phyloP scores from a whole-genome alignment of 2,113 vertebrate species.

The Hoplias malabaricus region DNA sequence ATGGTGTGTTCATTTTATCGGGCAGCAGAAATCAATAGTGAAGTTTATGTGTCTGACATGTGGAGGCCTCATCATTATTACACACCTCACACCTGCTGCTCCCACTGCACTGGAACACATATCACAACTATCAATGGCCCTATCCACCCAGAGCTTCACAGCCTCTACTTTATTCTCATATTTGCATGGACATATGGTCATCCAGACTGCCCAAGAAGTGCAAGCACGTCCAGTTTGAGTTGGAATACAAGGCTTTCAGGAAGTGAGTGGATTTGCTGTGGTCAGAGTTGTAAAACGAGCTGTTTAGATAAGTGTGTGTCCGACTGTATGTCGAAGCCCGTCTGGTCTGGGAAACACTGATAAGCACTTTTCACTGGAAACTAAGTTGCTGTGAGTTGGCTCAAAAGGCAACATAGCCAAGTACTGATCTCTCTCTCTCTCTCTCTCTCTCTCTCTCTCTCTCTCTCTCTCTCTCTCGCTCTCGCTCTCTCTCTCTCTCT shows the following conservation, averaged over 20 bases:
- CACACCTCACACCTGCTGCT: slow-evolving; percentile 55
- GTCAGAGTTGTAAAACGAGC: slow-evolving; percentile 9
- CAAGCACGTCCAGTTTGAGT: slow-evolving; percentile 48
- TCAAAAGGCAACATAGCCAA: not conserved
- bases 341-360: slow-evolving; percentile 10
- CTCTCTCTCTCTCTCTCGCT: not conserved
- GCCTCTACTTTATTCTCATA: not conserved
- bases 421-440: not conserved
- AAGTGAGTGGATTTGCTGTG: slow-evolving; percentile 14
- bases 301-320: slow-evolving; percentile 23
- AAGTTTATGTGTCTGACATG: slow-evolving; percentile 71
- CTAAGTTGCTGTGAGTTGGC: not conserved
- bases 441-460: not conserved
- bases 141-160: not conserved
- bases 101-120: slow-evolving; percentile 37
- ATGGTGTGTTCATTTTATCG: slow-evolving; percentile 35
- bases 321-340: not conserved
- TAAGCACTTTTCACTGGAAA: slow-evolving; percentile 24
- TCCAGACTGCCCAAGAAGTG: slow-evolving; percentile 8
- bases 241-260: not conserved
- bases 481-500: not conserved
- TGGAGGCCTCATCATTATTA: slow-evolving; percentile 70
- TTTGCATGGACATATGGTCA: not conserved
- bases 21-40: slow-evolving; percentile 68
- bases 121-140: slow-evolving; percentile 58